Conservation (phyloP, 2,113 vertebrate species). For the Spilogale gracilis region DNA sequence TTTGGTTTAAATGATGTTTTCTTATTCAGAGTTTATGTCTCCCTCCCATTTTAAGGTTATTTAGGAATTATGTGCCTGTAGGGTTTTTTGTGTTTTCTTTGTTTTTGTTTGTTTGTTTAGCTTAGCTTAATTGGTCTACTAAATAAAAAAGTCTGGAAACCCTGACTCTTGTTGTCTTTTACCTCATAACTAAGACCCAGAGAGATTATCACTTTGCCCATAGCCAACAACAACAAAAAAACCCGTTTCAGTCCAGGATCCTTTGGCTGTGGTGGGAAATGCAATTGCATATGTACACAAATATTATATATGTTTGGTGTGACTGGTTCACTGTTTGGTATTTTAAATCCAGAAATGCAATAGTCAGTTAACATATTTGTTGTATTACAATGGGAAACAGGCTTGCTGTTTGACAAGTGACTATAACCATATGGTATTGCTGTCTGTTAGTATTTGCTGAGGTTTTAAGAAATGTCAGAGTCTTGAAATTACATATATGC, state of each 20-base stretch:
- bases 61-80: not conserved
- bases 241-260: not conserved
- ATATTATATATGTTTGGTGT: not conserved
- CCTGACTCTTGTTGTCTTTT: not conserved
- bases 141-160: constrained; percentile 1
- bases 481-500: constrained; percentile 31
- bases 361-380: constrained; percentile 27
- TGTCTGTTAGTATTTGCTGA: constrained; percentile 20
- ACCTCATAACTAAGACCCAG: not conserved
- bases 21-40: constrained; percentile 11
- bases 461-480: constrained; percentile 48
- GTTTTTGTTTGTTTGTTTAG: too few species aligned
- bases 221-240: not conserved
- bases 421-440: not conserved
- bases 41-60: not conserved
- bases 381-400: not conserved
- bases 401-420: not conserved
- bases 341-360: constrained; percentile 59
- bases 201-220: not conserved
- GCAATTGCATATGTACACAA: not conserved
- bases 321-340: constrained; percentile 24
- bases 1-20: not conserved
- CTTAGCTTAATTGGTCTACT: not conserved
- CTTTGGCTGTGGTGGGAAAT: not conserved
- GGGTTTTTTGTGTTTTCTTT: not conserved